phyloP scores from a whole-genome alignment of 2,888 invertebrate species.

The Merodon equestris region DNA sequence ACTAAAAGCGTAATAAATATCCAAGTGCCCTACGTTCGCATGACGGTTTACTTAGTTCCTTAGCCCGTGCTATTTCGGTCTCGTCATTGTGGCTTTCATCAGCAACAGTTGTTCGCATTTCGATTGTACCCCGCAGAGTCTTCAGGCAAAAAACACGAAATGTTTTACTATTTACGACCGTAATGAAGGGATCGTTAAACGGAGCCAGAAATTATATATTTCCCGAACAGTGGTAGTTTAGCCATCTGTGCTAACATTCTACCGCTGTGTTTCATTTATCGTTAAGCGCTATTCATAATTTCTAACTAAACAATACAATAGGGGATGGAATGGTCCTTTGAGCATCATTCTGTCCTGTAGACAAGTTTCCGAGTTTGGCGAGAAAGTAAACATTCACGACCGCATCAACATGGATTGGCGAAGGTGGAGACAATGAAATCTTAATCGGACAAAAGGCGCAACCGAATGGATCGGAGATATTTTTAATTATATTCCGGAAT shows the following conservation, averaged over 20 bases:
- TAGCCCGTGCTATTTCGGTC: conserved; percentile 19
- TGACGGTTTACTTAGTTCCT: conserved; percentile 51
- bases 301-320: conserved; percentile 46
- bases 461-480: conserved; percentile 43
- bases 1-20: conserved; percentile 60
- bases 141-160: conserved; percentile 8
- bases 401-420: conserved; percentile 2
- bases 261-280: conserved; percentile 51
- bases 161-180: conserved; percentile 42
- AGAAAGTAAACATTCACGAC: conserved; percentile 41
- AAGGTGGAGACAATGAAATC: conserved; percentile 29
- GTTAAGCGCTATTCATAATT: conserved; percentile 61
- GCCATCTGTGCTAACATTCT: conserved; percentile 7
- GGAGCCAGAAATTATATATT: conserved; percentile 43
- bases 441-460: conserved; percentile 32
- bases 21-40: conserved; percentile 52
- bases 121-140: neutral
- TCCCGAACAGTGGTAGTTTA: conserved; percentile 39
- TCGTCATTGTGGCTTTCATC: neutral
- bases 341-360: too few species aligned
- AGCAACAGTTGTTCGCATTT: conserved; percentile 57
- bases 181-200: conserved; percentile 54
- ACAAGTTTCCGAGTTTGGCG: neutral
- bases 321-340: too few species aligned
- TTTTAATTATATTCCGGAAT: conserved; percentile 37